phyloP scores from a whole-genome alignment of 2,113 vertebrate species.

The Manacus vitellinus region DNA sequence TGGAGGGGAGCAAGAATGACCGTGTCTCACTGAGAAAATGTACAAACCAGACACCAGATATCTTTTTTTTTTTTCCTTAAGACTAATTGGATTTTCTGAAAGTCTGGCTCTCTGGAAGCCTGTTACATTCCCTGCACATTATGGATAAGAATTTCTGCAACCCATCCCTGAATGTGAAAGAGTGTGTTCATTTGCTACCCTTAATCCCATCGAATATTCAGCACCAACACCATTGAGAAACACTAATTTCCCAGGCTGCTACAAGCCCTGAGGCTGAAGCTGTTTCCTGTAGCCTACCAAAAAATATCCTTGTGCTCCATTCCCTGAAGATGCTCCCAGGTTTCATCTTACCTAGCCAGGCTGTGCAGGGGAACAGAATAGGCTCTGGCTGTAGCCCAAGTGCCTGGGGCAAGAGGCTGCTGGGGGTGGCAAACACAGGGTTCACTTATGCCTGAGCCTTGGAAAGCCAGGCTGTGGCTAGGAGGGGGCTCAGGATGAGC shows the following conservation, averaged over 20 bases:
- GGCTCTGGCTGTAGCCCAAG: not conserved
- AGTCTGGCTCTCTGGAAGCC: not conserved
- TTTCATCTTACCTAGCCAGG: not conserved
- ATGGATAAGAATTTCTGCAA: not conserved
- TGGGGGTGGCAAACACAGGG: not conserved
- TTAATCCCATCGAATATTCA: not conserved
- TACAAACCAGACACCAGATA: not conserved
- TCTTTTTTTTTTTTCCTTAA: not conserved
- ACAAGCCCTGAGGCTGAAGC: not conserved
- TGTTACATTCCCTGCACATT: not conserved
- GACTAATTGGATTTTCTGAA: not conserved
- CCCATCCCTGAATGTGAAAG: not conserved
- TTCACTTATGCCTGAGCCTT: fast-evolving
- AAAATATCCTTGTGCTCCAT: not conserved
- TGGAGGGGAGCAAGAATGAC: not conserved
- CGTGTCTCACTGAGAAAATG: not conserved
- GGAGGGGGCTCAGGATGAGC: not conserved
- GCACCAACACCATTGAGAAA: not conserved
- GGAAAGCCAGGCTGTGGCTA: not conserved
- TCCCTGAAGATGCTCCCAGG: not conserved
- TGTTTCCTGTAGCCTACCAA: not conserved
- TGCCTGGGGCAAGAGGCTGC: not conserved
- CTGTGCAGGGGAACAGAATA: not conserved
- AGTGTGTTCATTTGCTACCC: not conserved
- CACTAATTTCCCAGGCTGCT: not conserved